Evolutionary conservation across 2,797 vertebrate species (phyloP), one percentile per base, ranked within the genome.

Genomic region (Dermochelys coriacea): DNA sequence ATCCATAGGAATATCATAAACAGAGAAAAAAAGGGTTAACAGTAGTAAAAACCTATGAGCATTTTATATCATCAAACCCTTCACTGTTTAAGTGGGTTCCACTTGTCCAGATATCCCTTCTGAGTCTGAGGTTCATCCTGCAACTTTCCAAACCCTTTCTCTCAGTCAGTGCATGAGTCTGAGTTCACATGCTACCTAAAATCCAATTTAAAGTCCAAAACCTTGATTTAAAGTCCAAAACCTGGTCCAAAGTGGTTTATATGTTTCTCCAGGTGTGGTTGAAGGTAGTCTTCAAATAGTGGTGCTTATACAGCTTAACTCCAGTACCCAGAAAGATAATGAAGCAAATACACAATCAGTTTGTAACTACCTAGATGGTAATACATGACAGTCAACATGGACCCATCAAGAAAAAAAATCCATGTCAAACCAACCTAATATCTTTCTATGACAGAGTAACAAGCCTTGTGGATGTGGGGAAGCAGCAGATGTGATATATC

Each of bases 171-270:
- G 49, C 49, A 2, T 18, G 49, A 5, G 79, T 95, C 31, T 75
- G 45, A 51, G 12, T 5, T 57, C 64, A 57, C 90, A 21, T 94
- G 64, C 80, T 82, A 94, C 61, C 71, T 88, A 50, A 14, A 50
- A 50, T 83, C 81, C 12, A 50, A 50, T 50, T 89, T 57, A 85
- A 93, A 96, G 52, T 50, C 88, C n/a, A n/a, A n/a, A n/a, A n/a
- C n/a, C n/a, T n/a, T n/a, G n/a, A n/a, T n/a, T n/a, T n/a, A n/a
- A n/a, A 31, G 23, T 23, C 31, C 84, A 23, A 21, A 86, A 54
- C 23, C 11, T 61, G 11, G 29, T 82, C 79, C 14, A 49, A 34
- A 61, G 2, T 12, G 52, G 21, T 54, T 14, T 54, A 8, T 54
- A 19, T 31, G 83, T 80, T 89, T 75, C 89, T 50, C 74, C 37